A percentile compares a stretch with the other conserved stretches of the same genome.
phyloP scores from a whole-genome alignment of 2,113 vertebrate species.

The Engraulis encrasicolus region DNA sequence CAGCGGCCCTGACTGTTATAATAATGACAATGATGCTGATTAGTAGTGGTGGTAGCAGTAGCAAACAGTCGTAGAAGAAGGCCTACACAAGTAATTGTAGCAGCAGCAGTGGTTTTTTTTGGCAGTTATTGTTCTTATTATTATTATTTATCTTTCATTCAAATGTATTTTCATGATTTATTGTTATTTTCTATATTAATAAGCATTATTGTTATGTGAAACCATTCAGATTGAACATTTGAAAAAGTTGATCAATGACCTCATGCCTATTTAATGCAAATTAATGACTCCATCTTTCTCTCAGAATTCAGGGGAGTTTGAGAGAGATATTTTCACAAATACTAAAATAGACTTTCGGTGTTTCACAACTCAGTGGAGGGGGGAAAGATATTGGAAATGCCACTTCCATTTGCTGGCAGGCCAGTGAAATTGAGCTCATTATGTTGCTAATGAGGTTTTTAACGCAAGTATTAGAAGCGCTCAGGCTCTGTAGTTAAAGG shows the following conservation, averaged over 20 bases:
- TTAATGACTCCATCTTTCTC: neutral
- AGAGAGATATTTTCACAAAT: neutral
- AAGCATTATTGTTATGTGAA: too few relatives aligned
- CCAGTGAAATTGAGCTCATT: neutral
- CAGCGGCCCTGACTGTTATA: too few relatives aligned
- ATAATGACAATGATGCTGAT: too few relatives aligned
- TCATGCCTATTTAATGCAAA: neutral
- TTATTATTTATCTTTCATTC: too few relatives aligned
- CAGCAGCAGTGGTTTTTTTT: too few relatives aligned
- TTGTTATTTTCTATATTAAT: too few relatives aligned
- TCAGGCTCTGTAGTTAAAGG: neutral
- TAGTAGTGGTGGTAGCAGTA: too few relatives aligned
- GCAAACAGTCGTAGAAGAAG: too few relatives aligned
- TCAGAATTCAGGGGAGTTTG: neutral
- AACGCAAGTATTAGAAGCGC: neutral
- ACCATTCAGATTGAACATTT: neutral
- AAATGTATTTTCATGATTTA: too few relatives aligned
- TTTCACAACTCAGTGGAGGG: neutral
- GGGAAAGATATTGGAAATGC: neutral
- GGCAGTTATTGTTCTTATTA: too few relatives aligned
- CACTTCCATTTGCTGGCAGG: neutral
- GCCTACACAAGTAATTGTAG: too few relatives aligned
- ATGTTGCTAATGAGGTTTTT: conserved; percentile 2
- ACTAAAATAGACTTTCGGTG: neutral
- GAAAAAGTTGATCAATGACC: neutral